These are phyloP conservation scores for Heteractis magnifica DNA, from an alignment of 92 coral and sea anemone species.

Conservation along the genomic window DNA sequence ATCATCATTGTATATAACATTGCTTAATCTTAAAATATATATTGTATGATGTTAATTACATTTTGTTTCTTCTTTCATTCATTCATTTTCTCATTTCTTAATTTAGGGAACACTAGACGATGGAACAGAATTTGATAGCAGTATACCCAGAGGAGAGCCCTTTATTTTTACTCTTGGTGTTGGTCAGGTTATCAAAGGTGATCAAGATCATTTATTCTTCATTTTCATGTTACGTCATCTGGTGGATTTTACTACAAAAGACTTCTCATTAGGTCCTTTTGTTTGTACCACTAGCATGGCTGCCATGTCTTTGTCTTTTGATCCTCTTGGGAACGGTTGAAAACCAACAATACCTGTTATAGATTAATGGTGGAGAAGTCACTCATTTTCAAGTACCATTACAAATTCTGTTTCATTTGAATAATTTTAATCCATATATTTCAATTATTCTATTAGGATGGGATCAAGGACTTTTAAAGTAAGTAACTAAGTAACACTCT, in stretches of 20 bases:
- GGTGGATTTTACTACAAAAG: neutral
- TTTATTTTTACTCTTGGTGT: slow-evolving; percentile 85
- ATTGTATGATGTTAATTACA: too few relatives aligned
- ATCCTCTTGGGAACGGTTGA: too few relatives aligned
- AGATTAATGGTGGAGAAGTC: too few relatives aligned
- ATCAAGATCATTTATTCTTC: neutral
- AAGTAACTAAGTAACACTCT: slow-evolving; percentile 57
- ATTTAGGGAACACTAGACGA: slow-evolving; percentile 82
- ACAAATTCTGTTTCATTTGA: neutral
- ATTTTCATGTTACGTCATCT: too few relatives aligned
- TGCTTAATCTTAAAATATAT: too few relatives aligned
- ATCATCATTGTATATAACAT: too few relatives aligned
- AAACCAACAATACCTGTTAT: neutral
- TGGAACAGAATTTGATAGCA: slow-evolving; percentile 98
- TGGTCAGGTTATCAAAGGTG: slow-evolving; percentile 98
- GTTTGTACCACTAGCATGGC: too few relatives aligned
- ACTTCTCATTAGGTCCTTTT: too few relatives aligned
- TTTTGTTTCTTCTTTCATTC: too few relatives aligned
- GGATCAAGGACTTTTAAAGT: slow-evolving; percentile 99
- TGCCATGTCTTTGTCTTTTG: too few relatives aligned
- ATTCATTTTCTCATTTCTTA: too few relatives aligned
- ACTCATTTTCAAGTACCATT: neutral
- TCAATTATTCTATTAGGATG: slow-evolving; percentile 60
- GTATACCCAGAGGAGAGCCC: slow-evolving; percentile 94
- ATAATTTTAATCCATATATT: neutral